Percentiles rank a stretch among this genome's conserved stretches.
Evolutionary conservation across 2,797 vertebrate species (phyloP).

Genomic region (Eulemur mongoz): DNA sequence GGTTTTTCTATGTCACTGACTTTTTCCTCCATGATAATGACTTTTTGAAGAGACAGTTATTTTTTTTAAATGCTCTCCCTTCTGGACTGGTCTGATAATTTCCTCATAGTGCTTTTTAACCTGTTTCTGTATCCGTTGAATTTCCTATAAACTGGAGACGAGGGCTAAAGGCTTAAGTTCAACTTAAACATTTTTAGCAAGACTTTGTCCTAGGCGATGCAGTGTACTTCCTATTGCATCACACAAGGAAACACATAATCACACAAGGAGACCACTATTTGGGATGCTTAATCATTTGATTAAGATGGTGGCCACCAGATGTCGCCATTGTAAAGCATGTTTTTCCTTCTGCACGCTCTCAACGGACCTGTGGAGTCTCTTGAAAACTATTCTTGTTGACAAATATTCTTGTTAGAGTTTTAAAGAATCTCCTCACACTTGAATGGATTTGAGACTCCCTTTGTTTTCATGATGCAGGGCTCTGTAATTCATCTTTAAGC

Average conservation of each 20-base stretch:
- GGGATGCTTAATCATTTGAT: background rate
- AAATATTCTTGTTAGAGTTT: background rate
- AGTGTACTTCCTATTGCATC: background rate
- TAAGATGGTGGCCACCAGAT: background rate
- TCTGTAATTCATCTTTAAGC: background rate
- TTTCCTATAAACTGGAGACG: background rate
- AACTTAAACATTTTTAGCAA: background rate
- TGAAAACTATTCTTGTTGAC: background rate
- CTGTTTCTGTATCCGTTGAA: background rate
- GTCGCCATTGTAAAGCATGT: background rate
- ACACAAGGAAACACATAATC: background rate
- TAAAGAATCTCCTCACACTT: background rate
- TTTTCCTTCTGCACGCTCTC: background rate
- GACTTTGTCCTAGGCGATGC: background rate
- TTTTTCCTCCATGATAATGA: background rate
- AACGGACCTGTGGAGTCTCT: background rate
- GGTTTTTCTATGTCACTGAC: background rate
- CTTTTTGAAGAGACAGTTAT: background rate
- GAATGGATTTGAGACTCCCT: background rate
- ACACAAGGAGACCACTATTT: too few relatives aligned
- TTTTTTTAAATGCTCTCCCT: background rate
- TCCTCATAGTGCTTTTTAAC: background rate
- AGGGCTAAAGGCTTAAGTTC: background rate
- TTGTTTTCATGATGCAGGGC: background rate
- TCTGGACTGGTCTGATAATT: background rate